Conservation (phyloP, 2,888 invertebrate species). For the Linnaemya vulpina region DNA sequence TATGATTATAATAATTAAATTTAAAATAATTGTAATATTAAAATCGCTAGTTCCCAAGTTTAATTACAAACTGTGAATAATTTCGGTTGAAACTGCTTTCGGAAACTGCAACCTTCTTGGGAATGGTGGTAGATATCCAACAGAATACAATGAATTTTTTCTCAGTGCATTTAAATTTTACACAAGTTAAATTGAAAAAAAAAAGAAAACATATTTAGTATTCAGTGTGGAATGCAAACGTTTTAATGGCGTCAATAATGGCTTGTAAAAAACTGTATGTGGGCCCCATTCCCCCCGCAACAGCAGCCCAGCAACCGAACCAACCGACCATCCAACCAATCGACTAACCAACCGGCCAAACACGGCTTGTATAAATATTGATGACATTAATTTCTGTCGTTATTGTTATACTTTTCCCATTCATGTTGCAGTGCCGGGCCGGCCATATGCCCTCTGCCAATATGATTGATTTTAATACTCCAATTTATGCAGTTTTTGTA, state of each 20-base stretch:
- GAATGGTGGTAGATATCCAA: too few species aligned
- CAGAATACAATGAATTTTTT: too few species aligned
- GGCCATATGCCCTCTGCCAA: conserved; percentile 49
- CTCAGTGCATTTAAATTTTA: background rate
- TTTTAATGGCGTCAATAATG: conserved; percentile 70
- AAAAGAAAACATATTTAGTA: conserved; percentile 17
- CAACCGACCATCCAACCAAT: conserved; percentile 3
- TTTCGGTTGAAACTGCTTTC: too few species aligned
- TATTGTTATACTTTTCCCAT: conserved; percentile 44
- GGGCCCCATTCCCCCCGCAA: conserved; percentile 18
- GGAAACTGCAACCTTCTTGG: too few species aligned
- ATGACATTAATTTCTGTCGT: conserved; percentile 69
- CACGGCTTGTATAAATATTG: conserved; percentile 67
- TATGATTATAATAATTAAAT: too few species aligned
- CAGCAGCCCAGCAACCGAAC: background rate
- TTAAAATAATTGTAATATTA: too few species aligned
- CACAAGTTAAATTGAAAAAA: too few species aligned
- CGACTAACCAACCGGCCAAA: background rate
- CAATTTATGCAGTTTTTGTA: conserved; percentile 70
- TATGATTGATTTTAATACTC: conserved; percentile 66
- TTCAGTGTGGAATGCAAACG: conserved; percentile 46
- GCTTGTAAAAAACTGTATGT: conserved; percentile 55
- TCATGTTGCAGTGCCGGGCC: conserved; percentile 18
- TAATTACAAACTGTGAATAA: too few species aligned
- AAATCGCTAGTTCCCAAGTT: too few species aligned